phyloP scores from a whole-genome alignment of 30 jellyfish, hydroid and myxozoan species.

The Pelagia noctiluca region DNA sequence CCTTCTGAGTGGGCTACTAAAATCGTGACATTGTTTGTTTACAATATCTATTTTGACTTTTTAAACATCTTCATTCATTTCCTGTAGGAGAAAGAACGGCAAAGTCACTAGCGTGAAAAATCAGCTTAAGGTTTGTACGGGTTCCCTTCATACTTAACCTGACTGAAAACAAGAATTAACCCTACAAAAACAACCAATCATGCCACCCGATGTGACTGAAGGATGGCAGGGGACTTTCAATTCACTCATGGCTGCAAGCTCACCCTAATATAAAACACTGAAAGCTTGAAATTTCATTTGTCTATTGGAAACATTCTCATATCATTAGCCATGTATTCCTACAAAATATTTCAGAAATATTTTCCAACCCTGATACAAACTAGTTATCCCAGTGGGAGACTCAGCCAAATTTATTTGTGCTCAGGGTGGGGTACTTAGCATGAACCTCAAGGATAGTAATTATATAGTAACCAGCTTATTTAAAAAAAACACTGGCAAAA shows the following conservation, averaged over 20 bases:
- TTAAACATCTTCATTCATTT: no score
- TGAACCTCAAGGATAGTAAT: no score
- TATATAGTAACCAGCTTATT: neutral
- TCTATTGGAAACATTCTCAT: neutral
- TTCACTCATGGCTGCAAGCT: neutral
- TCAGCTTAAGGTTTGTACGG: slow-evolving; percentile 56
- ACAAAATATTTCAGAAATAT: no score
- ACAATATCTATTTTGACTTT: no score
- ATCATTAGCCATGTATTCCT: no score
- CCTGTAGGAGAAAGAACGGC: slow-evolving; percentile 26
- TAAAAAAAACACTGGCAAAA: neutral
- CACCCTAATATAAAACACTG: neutral
- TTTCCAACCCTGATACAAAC: no score
- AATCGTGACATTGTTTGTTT: neutral
- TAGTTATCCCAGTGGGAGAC: no score
- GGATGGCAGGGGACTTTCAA: neutral
- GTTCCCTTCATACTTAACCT: neutral
- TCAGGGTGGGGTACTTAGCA: no score
- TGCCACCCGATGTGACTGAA: no score
- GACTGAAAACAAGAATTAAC: neutral
- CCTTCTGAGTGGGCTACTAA: neutral
- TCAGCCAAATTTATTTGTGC: no score
- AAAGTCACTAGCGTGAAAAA: slow-evolving; percentile 49
- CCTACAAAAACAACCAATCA: neutral
- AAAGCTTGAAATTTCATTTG: neutral